phyloP scores from a whole-genome alignment of 2,113 vertebrate species.

The Tupaia tana region DNA sequence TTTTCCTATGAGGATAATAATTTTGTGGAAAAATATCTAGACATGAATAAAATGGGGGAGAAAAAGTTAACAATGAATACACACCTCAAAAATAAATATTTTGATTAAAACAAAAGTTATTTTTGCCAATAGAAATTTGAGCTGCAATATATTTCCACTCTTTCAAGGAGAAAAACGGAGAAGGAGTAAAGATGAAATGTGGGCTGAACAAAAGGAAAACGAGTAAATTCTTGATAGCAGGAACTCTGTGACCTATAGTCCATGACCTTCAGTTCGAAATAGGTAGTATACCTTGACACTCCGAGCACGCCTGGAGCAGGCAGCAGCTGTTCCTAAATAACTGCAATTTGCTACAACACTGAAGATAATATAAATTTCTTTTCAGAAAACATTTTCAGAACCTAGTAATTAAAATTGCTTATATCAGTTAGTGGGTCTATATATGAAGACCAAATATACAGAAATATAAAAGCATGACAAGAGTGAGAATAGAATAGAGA shows the following conservation, averaged over 20 bases:
- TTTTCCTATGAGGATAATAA: slow-evolving; percentile 42
- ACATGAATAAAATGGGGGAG: slow-evolving; percentile 19
- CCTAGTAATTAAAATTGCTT: slow-evolving; percentile 84
- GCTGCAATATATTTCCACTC: slow-evolving; percentile 52
- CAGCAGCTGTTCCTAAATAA: slow-evolving; percentile 87
- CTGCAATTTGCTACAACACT: slow-evolving; percentile 84
- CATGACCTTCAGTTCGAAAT: slow-evolving; percentile 71
- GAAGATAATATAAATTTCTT: slow-evolving; percentile 80
- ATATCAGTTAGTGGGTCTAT: slow-evolving; percentile 80
- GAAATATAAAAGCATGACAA: slow-evolving; percentile 62
- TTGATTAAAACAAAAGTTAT: slow-evolving; percentile 48
- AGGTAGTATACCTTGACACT: slow-evolving; percentile 79
- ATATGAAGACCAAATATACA: slow-evolving; percentile 73
- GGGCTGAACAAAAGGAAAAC: slow-evolving; percentile 70
- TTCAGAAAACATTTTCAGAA: slow-evolving; percentile 81
- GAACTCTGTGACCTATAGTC: slow-evolving; percentile 71
- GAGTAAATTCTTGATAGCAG: slow-evolving; percentile 63
- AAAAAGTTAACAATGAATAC: slow-evolving; percentile 5
- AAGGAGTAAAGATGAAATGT: slow-evolving; percentile 20
- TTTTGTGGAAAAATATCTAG: slow-evolving; percentile 20
- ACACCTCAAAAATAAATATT: slow-evolving; percentile 62
- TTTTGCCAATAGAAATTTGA: slow-evolving; percentile 74
- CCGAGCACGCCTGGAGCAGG: slow-evolving; percentile 62
- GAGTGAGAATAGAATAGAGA: not conserved
- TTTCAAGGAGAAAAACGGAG: slow-evolving; percentile 66